These are phyloP conservation scores for Pherbina coryleti DNA, from an alignment of 2,888 invertebrate genomes.

Conservation along the genomic window DNA sequence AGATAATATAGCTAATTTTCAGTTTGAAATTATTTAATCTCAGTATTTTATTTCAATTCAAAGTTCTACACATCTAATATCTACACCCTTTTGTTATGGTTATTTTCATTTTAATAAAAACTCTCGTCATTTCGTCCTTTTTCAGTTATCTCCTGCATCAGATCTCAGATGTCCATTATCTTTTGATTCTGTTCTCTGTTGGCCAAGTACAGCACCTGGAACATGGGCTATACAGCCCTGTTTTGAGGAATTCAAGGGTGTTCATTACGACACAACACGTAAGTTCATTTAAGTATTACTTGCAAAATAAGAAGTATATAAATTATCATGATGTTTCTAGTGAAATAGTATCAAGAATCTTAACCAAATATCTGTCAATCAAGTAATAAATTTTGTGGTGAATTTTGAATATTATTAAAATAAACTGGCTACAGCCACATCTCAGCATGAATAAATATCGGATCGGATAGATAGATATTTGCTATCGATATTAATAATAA, in stretches of 20 bases:
- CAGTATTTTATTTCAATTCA: too few relatives aligned
- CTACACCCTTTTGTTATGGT: not conserved
- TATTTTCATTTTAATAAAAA: not conserved
- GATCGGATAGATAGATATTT: too few relatives aligned
- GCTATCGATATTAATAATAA: not conserved
- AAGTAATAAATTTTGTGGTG: too few relatives aligned
- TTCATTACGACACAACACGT: slow-evolving; percentile 86
- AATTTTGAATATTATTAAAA: too few relatives aligned
- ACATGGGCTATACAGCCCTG: slow-evolving; percentile 80
- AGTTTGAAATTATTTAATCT: too few relatives aligned
- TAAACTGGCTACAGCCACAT: too few relatives aligned
- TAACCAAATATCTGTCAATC: too few relatives aligned
- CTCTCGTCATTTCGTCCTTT: not conserved
- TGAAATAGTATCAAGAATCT: too few relatives aligned
- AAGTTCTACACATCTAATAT: too few relatives aligned
- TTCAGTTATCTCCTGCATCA: not conserved
- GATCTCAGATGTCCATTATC: slow-evolving; percentile 73
- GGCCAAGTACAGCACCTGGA: slow-evolving; percentile 83
- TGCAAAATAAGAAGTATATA: too few relatives aligned
- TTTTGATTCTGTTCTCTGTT: slow-evolving; percentile 85
- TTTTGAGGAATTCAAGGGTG: slow-evolving; percentile 82
- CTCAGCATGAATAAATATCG: too few relatives aligned
- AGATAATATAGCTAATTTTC: too few relatives aligned
- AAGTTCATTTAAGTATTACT: slow-evolving; percentile 67
- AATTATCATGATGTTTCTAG: not conserved